Evolutionary conservation across 2,797 vertebrate species (phyloP).

Genomic region (Perodicticus potto): DNA sequence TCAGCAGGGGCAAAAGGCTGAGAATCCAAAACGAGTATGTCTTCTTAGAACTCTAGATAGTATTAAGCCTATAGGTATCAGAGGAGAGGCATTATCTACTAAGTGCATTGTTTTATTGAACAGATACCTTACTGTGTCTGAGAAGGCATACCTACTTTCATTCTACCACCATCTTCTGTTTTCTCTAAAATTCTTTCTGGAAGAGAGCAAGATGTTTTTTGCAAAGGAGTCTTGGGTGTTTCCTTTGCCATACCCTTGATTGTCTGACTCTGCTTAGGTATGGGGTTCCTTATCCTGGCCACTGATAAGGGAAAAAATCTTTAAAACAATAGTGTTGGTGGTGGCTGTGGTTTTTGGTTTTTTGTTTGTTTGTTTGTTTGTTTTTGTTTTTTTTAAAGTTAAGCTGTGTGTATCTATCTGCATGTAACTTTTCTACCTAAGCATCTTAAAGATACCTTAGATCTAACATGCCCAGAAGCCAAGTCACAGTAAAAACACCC

Average conservation of each 20-base stretch:
- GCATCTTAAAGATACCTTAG: not conserved
- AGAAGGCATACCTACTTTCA: constrained; percentile 27
- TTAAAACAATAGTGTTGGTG: not conserved
- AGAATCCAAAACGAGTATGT: not conserved
- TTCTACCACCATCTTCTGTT: constrained; percentile 25
- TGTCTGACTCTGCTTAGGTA: constrained; percentile 17
- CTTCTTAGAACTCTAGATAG: constrained; percentile 13
- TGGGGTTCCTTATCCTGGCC: constrained; percentile 35
- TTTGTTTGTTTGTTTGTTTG: too few species aligned
- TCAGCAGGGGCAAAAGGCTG: not conserved
- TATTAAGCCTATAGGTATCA: not conserved
- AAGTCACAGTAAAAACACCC: not conserved
- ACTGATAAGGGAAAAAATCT: not conserved
- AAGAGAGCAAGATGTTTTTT: not conserved
- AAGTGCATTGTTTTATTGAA: constrained; percentile 33
- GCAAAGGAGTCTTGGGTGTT: not conserved
- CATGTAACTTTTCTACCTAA: not conserved
- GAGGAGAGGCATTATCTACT: not conserved
- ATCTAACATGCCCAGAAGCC: constrained; percentile 15
- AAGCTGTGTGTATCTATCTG: not conserved
- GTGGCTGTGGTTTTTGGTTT: not conserved
- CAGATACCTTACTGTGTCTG: not conserved
- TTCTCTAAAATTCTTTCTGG: constrained; percentile 49
- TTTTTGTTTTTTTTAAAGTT: not conserved
- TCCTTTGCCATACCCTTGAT: not conserved